Base-by-base conservation (phyloP, 2,113 vertebrate genomes). In the Pungitius pungitius region DNA sequence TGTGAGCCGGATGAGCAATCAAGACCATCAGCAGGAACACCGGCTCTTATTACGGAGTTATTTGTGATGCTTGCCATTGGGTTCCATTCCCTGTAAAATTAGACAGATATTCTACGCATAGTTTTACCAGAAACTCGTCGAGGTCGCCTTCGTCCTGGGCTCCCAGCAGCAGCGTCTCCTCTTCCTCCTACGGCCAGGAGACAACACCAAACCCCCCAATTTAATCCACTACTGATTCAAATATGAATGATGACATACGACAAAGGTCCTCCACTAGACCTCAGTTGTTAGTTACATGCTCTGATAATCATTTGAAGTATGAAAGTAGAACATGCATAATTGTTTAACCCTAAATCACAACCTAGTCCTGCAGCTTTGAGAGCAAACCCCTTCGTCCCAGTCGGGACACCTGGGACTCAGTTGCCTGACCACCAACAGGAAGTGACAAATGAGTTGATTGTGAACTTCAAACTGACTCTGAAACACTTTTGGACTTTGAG, bases 331-430 rank as follows among this genome's bases (percentile, higher is more conserved):
- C 1, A 12, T 3, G 6, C 39, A 43, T 51, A 6, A 27, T 30
- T 56, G 11, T 4, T 20, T 57, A 40, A 18, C 20, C 7, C 26
- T 22, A 33, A 45, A 47, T 33, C 13, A 33, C 39, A 47, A 35
- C 22, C 43, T 6, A n/a, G 12, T 3, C 39, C 55, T 37, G n/a
- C 42, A 26, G 68, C 2, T 15, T 1, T 6, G 8, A 13, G 67
- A 59, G 13, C 20, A 37, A n/a, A n/a, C 37, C 68, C 14, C 30
- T 35, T 69, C 26, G 11, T 43, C 6, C 8, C 54, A 60, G 69
- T 22, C 39, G 57, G 27, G 57, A 71, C 69, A 61, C 69, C 69
- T 52, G 57, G 5, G 45, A 60, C 57, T 52, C 57, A 30, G 57
- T 61, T 24, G 52, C 45, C 26, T 24, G n/a, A n/a, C n/a, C 43